Base-by-base conservation (phyloP, 35 echinoderm and acorn worm species). In the Lytechinus pictus region DNA sequence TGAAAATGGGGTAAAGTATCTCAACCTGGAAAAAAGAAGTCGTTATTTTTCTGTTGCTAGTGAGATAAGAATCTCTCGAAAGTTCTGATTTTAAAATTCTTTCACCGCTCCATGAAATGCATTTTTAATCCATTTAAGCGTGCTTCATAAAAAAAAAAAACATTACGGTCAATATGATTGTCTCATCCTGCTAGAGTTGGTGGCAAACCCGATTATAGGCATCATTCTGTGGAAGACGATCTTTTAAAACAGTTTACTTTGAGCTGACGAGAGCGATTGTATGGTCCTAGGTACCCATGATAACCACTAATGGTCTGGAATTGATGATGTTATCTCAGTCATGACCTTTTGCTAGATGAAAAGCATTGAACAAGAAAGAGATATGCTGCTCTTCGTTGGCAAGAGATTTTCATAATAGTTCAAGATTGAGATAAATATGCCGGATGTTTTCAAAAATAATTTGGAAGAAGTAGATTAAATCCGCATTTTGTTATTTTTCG, bases 241-340 rank as follows among this genome's bases (percentile, higher is more conserved):
- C 66, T 24, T 14, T 79, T 8, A 79, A 79, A 79, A 79, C 66
- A 16, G 66, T 79, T 79, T 79, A 79, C 21, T 79, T 24, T 79
- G 66, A 79, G 66, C 66, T 79, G 66, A 79, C 21, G 5, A n/a
- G 66, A 16, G 14, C 19, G 66, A 79, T 79, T 79, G 66, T 24
- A 79, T 24, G 66, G n/a, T 79, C 66, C 66, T 24, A 79, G 66
- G 66, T 79, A 79, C 66, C n/a, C 66, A n/a, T 79, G 66, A 79
- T 24, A 79, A 79, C 66, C 61, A 79, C 66, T 79, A 79, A 79
- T 79, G 66, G 66, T 16, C 66, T 79, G 19, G 66, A 79, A 79
- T 79, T 79, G 66, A 79, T 24, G 66, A 79, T 79, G 66, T 79
- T 79, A 79, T 79, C 66, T 79, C 66, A 79, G 66, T 79, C 66